phyloP scores from a whole-genome alignment of 2,888 invertebrate species.

The Strigamia transsilvanica region DNA sequence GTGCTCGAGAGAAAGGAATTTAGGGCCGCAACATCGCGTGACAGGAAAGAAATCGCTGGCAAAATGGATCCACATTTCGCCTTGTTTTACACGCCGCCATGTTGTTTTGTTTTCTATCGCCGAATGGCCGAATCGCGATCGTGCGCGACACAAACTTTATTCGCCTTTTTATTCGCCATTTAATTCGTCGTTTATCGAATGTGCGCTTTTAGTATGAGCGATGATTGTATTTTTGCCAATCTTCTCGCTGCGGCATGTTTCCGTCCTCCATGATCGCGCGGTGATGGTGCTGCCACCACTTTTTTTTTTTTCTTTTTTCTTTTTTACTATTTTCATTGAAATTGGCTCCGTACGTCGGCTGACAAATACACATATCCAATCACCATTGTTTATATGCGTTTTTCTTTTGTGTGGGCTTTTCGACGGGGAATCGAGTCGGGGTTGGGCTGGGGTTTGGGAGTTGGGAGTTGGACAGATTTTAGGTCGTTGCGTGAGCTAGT shows the following conservation, averaged over 20 bases:
- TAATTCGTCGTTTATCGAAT: background rate
- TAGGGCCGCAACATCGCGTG: background rate
- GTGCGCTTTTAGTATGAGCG: too few species aligned
- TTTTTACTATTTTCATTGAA: background rate
- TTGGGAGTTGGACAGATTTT: background rate
- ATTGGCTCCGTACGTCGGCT: background rate
- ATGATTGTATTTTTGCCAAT: background rate
- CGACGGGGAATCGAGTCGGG: too few species aligned
- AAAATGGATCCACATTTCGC: constrained; percentile 5
- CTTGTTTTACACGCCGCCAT: constrained; percentile 7
- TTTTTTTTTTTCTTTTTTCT: background rate
- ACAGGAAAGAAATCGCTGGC: background rate
- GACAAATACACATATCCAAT: background rate
- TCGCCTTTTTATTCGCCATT: background rate
- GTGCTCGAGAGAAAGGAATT: constrained; percentile 7
- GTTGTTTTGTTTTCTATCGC: constrained; percentile 4
- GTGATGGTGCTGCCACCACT: constrained; percentile 21
- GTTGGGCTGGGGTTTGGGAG: background rate
- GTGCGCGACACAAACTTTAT: background rate
- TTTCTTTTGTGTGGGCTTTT: too few species aligned
- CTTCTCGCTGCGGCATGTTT: background rate
- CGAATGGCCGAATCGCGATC: background rate
- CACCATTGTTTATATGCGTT: too few species aligned
- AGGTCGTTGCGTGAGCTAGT: background rate
- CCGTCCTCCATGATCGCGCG: background rate